Evolutionary conservation across 2,888 invertebrate genomes (phyloP), one percentile per base, ranked within the genome.

Genomic region (Epinotia nisella): DNA sequence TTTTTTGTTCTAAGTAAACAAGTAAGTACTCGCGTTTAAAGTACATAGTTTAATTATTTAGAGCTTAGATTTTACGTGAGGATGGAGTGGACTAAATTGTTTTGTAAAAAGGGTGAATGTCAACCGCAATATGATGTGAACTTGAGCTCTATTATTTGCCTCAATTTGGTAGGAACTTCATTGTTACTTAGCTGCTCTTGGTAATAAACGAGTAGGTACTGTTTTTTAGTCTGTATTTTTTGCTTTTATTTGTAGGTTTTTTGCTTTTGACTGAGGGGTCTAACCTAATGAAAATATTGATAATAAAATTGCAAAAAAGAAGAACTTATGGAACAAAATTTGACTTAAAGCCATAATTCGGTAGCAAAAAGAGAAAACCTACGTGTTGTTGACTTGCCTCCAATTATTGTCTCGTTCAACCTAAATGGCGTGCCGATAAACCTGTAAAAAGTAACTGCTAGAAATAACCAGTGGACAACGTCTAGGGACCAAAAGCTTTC

Each of bases 61-160:
- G 41, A n/a, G 68, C 56, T 61, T 13, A 68, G 53, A 67, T 71
- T 68, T 67, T 24, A 56, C 55, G 62, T 35, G 13, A 55, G 49
- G 39, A 19, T 58, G 17, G 49, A 62, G 72, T 62, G 58, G 68
- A 39, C 29, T 39, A 58, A 64, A 58, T 68, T 67, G 67, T 72
- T 71, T 66, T 66, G 21, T 53, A 59, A 65, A 66, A 71, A 71
- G 66, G 71, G 66, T 61, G 66, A 72, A 68, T 68, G 49, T 56
- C 56, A 51, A 61, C 67, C 56, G 61, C 67, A 67, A 62, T 45
- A 49, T 45, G 56, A 39, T 51, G 39, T 68, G 24, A 64, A 64
- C 62, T 73, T 68, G 62, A 64, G 62, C 64, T 67, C 17, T 49
- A 9, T 45, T 39, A 7, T 35, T 7, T 45, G 24, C 21, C 49